Evolutionary conservation across 2,797 vertebrate genomes (phyloP).

Genomic region (Lutjanus campechanus): DNA sequence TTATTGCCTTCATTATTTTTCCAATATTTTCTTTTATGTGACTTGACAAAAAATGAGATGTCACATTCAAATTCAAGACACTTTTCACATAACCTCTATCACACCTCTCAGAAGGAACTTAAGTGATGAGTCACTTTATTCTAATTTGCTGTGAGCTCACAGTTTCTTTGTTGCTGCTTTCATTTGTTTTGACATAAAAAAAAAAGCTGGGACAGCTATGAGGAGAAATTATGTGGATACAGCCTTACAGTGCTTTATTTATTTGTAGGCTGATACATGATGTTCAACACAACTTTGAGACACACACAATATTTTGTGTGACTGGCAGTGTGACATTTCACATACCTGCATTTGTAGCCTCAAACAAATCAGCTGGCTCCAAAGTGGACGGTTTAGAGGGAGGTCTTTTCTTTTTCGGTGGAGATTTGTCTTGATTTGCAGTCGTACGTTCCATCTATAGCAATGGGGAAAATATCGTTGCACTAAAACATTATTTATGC

Average conservation of each 20-base stretch:
- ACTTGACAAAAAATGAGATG: no score
- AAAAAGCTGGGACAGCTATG: not conserved
- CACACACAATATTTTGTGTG: not conserved
- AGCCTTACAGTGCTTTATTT: not conserved
- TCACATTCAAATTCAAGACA: not conserved
- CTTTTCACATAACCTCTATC: not conserved
- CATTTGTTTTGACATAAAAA: not conserved
- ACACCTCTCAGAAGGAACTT: not conserved
- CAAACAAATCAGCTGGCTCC: conserved; percentile 61
- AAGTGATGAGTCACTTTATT: not conserved
- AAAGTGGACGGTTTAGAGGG: conserved; percentile 16
- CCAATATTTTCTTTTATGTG: no score
- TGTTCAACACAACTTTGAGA: not conserved
- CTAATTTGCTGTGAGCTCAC: not conserved
- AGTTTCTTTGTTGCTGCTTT: not conserved
- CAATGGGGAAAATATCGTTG: not conserved
- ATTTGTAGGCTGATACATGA: not conserved
- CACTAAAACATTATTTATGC: not conserved
- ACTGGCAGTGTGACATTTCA: not conserved
- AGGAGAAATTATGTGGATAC: not conserved
- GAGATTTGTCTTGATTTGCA: conserved; percentile 58
- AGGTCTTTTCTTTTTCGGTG: conserved; percentile 71
- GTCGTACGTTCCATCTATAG: conserved; percentile 68
- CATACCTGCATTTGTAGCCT: conserved; percentile 72
- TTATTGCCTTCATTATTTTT: no score